phyloP scores from a whole-genome alignment of 2,113 vertebrate genomes.

The Tiliqua scincoides region DNA sequence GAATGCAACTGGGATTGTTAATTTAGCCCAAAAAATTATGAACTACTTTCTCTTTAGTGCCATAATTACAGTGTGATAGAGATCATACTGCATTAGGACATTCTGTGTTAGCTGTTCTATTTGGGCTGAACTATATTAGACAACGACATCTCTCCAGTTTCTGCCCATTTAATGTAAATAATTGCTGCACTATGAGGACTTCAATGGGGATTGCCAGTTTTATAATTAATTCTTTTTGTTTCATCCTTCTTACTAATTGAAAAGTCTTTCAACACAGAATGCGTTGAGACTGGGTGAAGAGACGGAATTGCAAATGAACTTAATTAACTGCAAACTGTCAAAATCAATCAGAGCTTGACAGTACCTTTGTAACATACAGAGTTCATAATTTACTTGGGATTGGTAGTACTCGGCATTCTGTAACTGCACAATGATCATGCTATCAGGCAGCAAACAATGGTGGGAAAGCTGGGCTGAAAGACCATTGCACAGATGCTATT shows the following conservation, averaged over 20 bases:
- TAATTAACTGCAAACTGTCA: slow-evolving; percentile 83
- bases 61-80: slow-evolving; percentile 62
- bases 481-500: slow-evolving; percentile 48
- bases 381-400: slow-evolving; percentile 76
- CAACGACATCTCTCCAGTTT: slow-evolving; percentile 76
- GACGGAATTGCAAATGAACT: slow-evolving; percentile 82
- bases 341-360: slow-evolving; percentile 80
- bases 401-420: slow-evolving; percentile 65
- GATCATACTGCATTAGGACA: slow-evolving; percentile 31
- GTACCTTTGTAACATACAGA: slow-evolving; percentile 68
- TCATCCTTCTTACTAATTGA: slow-evolving; percentile 80
- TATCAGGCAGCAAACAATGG: slow-evolving; percentile 65
- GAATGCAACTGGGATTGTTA: slow-evolving; percentile 5
- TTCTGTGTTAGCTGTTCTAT: not conserved
- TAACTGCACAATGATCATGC: slow-evolving; percentile 69
- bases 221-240: slow-evolving; percentile 84
- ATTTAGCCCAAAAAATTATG: slow-evolving; percentile 36
- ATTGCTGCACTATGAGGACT: slow-evolving; percentile 73
- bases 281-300: slow-evolving; percentile 79
- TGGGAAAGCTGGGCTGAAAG: slow-evolving; percentile 48
- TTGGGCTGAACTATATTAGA: slow-evolving; percentile 69
- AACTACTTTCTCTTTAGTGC: slow-evolving; percentile 15
- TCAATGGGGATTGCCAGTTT: slow-evolving; percentile 78
- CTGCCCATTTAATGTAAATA: slow-evolving; percentile 78
- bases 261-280: slow-evolving; percentile 77